Conservation (phyloP, 1,140 invertebrate genomes). For the Drosophila sucinea region DNA sequence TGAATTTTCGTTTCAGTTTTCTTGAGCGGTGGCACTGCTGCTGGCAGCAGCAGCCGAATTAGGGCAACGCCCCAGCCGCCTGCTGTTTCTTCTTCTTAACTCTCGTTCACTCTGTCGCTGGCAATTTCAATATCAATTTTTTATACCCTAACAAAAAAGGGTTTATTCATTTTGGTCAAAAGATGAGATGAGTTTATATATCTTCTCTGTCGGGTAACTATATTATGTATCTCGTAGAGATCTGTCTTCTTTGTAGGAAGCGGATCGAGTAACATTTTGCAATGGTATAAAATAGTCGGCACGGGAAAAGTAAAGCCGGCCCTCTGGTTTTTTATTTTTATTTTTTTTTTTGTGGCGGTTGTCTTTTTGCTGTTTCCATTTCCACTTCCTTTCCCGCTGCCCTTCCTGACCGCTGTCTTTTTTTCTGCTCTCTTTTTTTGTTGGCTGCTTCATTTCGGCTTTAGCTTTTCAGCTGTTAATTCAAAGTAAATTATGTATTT, state of each 20-base stretch:
- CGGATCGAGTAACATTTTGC: too few relatives aligned
- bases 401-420: slow-evolving; percentile 9
- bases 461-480: slow-evolving; percentile 72
- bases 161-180: too few relatives aligned
- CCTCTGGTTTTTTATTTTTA: too few relatives aligned
- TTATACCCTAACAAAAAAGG: too few relatives aligned
- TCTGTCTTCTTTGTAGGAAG: too few relatives aligned
- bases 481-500: slow-evolving; percentile 82
- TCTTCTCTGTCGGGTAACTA: too few relatives aligned
- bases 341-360: slow-evolving; percentile 25
- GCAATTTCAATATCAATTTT: slow-evolving; percentile 63
- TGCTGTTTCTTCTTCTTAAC: slow-evolving; percentile 33
- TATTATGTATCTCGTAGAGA: too few relatives aligned
- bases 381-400: slow-evolving; percentile 7
- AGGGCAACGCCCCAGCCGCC: slow-evolving; percentile 64
- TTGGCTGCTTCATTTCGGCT: slow-evolving; percentile 26
- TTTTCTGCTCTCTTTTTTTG: slow-evolving; percentile 21
- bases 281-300: too few relatives aligned
- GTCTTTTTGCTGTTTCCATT: slow-evolving; percentile 21
- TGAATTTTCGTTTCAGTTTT: slow-evolving; percentile 68
- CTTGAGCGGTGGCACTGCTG: slow-evolving; percentile 11
- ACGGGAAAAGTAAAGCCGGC: too few relatives aligned
- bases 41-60: slow-evolving; percentile 51
- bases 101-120: slow-evolving; percentile 23
- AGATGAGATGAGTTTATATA: too few relatives aligned